These are phyloP conservation scores for Diceros bicornis DNA, from an alignment of 2,797 vertebrate genomes.

Conservation along the genomic window DNA sequence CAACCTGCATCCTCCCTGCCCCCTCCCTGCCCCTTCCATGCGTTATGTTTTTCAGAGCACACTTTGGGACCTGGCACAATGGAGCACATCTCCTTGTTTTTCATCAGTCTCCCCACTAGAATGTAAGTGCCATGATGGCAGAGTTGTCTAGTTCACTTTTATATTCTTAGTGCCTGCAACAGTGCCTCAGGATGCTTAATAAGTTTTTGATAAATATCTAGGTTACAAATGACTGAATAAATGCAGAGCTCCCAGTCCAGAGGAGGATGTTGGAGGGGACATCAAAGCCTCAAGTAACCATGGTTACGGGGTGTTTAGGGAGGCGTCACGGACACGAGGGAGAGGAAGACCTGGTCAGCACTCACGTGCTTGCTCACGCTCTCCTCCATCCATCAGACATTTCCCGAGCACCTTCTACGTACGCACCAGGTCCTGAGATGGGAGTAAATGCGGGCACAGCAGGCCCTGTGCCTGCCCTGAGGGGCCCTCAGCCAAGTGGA, in stretches of 20 bases:
- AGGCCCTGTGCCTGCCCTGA: neutral
- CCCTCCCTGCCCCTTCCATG: no score
- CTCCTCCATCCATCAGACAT: neutral
- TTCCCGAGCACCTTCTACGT: neutral
- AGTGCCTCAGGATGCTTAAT: neutral
- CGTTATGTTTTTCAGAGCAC: neutral
- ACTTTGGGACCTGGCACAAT: neutral
- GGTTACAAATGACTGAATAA: accelerated
- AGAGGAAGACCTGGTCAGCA: no score
- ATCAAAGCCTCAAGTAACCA: neutral
- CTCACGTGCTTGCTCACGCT: neutral
- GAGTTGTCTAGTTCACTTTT: neutral
- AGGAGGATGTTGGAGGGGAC: neutral
- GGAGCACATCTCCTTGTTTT: neutral
- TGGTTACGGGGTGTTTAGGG: neutral
- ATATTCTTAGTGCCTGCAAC: neutral
- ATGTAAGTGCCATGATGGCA: no score
- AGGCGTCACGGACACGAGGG: no score
- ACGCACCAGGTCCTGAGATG: neutral
- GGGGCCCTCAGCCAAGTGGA: neutral
- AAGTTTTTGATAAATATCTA: neutral
- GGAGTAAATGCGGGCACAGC: neutral
- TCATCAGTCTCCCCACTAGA: neutral
- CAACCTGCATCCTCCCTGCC: no score
- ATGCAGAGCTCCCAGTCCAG: neutral